Conservation (phyloP, 2,888 invertebrate species). For the Orchestes rusci region DNA sequence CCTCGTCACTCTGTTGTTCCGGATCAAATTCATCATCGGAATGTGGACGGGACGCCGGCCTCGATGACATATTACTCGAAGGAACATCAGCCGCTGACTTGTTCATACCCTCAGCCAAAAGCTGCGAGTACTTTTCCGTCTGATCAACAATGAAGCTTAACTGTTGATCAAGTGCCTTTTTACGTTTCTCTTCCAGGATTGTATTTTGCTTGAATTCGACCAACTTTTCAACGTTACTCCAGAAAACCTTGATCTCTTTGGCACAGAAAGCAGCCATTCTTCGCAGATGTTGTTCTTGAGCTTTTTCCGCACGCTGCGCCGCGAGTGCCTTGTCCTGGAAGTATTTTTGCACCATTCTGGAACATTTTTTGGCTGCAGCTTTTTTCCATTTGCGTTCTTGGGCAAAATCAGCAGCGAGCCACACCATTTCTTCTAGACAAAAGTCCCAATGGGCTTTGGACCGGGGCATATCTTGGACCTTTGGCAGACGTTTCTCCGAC, state of each 20-base stretch:
- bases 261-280: constrained; percentile 86
- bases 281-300: constrained; percentile 78
- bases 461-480: constrained; percentile 71
- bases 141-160: constrained; percentile 96
- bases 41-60: constrained; percentile 42
- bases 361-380: constrained; percentile 88
- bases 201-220: constrained; percentile 92
- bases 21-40: constrained; percentile 80
- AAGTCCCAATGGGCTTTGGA: constrained; percentile 98
- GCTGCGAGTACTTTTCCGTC: constrained; percentile 93
- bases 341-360: constrained; percentile 84
- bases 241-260: constrained; percentile 89
- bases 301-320: constrained; percentile 85
- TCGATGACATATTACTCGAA: constrained; percentile 47
- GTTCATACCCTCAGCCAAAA: constrained; percentile 77
- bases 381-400: constrained; percentile 98
- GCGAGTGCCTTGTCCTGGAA: constrained; percentile 87
- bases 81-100: constrained; percentile 45
- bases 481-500: constrained; percentile 87
- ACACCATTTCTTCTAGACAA: constrained; percentile 95
- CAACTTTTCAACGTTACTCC: constrained; percentile 94
- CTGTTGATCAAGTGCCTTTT: constrained; percentile 92
- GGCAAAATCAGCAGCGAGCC: constrained; percentile 96
- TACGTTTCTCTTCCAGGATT: constrained; percentile 87
- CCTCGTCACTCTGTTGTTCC: constrained; percentile 63